Conservation (phyloP, 35 echinoderm and acorn worm genomes). For the Ophiothrix spiculata region DNA sequence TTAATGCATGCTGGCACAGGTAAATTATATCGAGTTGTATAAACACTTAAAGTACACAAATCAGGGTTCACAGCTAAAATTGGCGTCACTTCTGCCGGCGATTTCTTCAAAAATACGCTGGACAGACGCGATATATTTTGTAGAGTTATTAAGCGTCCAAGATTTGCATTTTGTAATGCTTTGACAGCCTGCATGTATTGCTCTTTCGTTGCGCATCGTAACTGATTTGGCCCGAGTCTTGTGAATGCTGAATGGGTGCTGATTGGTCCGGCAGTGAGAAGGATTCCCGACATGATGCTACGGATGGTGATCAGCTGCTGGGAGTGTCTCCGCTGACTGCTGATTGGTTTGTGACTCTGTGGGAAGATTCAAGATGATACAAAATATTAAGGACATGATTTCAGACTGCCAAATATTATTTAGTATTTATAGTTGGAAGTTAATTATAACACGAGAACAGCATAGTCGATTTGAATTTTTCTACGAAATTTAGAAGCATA, state of each 20-base stretch:
- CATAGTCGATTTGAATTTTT: too few species aligned
- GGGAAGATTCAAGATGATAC: too few species aligned
- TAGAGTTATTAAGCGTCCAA: not conserved
- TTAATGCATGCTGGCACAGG: not conserved
- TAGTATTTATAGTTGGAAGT: too few species aligned
- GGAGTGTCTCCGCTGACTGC: not conserved
- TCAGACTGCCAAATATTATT: too few species aligned
- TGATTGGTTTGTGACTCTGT: too few species aligned
- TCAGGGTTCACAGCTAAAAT: not conserved
- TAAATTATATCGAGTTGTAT: not conserved
- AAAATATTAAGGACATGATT: too few species aligned
- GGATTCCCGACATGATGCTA: slow-evolving; percentile 1
- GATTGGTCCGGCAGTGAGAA: not conserved
- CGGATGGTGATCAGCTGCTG: not conserved
- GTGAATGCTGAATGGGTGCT: not conserved
- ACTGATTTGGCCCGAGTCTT: not conserved
- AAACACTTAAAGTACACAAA: not conserved
- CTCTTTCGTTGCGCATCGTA: not conserved
- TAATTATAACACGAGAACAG: too few species aligned
- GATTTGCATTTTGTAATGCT: not conserved
- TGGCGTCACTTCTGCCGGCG: not conserved
- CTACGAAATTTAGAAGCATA: too few species aligned
- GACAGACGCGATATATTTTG: not conserved
- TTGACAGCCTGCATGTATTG: not conserved
- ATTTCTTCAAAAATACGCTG: not conserved